These are phyloP conservation scores for Misgurnus mizolepis DNA, from an alignment of 2,113 vertebrate genomes.

Conservation along the genomic window DNA sequence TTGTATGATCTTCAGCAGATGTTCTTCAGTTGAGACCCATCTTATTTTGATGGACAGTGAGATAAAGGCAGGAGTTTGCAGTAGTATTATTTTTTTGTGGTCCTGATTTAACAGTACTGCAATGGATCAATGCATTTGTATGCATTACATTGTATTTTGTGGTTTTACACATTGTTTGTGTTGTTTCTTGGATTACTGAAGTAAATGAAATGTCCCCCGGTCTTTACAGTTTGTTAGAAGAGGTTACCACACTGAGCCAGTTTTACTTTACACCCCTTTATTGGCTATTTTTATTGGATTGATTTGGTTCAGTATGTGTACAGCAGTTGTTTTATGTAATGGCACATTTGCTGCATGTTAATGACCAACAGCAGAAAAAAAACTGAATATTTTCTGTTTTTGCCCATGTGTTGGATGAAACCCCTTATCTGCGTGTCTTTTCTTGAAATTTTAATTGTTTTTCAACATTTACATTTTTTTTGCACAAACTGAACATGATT, in stretches of 20 bases:
- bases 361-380: not conserved
- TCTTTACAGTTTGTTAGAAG: too few species aligned
- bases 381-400: not conserved
- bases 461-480: not conserved
- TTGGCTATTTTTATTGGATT: not conserved
- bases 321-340: not conserved
- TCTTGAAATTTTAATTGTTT: not conserved
- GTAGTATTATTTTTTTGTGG: not conserved
- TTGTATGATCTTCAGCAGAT: too few species aligned
- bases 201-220: not conserved
- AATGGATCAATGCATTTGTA: not conserved
- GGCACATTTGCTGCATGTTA: not conserved
- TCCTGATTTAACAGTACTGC: constrained; percentile 26
- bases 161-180: not conserved
- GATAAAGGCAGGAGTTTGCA: not conserved
- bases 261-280: not conserved
- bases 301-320: not conserved
- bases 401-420: not conserved
- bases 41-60: not conserved
- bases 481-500: constrained; percentile 23
- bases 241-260: not conserved
- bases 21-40: too few species aligned
- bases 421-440: not conserved
- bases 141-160: constrained; percentile 2
- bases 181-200: not conserved